Evolutionary conservation across 2,888 invertebrate species (phyloP).

Genomic region (Drosophila meridiana): DNA sequence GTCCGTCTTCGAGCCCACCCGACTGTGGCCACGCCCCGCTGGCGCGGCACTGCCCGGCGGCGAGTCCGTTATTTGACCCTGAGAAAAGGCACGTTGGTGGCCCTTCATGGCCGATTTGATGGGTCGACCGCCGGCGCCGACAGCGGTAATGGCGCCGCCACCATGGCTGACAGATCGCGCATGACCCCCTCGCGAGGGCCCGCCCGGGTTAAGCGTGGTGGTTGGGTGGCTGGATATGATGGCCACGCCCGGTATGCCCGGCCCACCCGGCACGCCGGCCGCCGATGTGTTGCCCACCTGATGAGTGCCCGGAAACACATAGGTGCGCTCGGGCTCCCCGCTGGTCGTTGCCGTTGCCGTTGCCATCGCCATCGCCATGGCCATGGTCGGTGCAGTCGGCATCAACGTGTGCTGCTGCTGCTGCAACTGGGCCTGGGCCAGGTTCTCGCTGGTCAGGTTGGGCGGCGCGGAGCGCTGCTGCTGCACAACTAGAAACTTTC

Average conservation of each 20-base stretch:
- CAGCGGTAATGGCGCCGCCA: constrained; percentile 86
- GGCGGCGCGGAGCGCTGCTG: constrained; percentile 83
- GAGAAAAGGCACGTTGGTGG: constrained; percentile 94
- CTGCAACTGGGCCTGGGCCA: constrained; percentile 8
- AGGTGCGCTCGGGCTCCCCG: constrained; percentile 83
- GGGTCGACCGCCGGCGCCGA: constrained; percentile 86
- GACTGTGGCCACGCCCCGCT: constrained; percentile 89
- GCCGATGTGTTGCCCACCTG: constrained; percentile 53
- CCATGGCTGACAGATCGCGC: constrained; percentile 94
- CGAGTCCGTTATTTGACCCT: constrained; percentile 92
- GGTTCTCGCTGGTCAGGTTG: constrained; percentile 60
- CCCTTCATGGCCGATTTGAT: constrained; percentile 90
- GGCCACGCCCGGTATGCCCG: constrained; percentile 73
- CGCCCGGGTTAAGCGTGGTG: constrained; percentile 54
- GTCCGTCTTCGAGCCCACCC: constrained; percentile 94
- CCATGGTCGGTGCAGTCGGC: constrained; percentile 19
- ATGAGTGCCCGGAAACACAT: constrained; percentile 83
- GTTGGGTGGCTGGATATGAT: constrained; percentile 52
- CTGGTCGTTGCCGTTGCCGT: constrained; percentile 30
- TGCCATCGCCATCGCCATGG: constrained; percentile 6
- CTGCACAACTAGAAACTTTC: constrained; percentile 84
- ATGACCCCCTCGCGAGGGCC: constrained; percentile 86
- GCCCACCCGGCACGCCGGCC: constrained; percentile 70
- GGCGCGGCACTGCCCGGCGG: constrained; percentile 73
- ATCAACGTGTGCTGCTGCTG: constrained; percentile 13